Conservation (phyloP, 2,113 vertebrate genomes). For the Clupea harengus region DNA sequence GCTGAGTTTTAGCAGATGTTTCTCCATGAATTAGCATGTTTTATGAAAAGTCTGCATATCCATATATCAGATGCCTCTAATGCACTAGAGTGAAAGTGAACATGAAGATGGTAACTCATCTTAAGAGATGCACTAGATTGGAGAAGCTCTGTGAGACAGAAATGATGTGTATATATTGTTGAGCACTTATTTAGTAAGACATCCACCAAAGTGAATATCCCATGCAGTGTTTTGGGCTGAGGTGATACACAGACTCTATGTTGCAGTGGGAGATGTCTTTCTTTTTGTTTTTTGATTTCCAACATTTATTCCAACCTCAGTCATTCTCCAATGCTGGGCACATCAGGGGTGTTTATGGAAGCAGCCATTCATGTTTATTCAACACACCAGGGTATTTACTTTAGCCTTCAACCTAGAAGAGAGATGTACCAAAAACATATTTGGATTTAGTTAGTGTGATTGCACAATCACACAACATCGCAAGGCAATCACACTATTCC, state of each 20-base stretch:
- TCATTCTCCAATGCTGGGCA: not conserved
- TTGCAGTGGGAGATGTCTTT: not conserved
- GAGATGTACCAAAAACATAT: too few relatives aligned
- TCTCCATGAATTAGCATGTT: not conserved
- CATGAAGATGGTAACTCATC: not conserved
- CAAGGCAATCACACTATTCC: too few relatives aligned
- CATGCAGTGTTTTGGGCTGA: not conserved
- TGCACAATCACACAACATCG: too few relatives aligned
- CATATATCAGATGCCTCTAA: not conserved
- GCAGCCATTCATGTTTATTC: not conserved
- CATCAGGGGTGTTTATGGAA: not conserved
- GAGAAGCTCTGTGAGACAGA: not conserved
- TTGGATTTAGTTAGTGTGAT: not conserved
- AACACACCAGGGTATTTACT: too few relatives aligned
- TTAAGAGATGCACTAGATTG: not conserved
- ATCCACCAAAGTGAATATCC: not conserved
- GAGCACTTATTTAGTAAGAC: not conserved
- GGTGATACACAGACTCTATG: not conserved
- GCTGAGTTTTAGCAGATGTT: constrained; percentile 47
- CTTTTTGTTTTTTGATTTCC: not conserved
- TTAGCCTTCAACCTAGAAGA: too few relatives aligned
- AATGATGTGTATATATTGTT: not conserved
- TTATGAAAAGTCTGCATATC: not conserved
- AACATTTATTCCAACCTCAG: not conserved
- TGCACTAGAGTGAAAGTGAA: not conserved